A percentile compares a stretch with the other conserved stretches of the same genome.
Evolutionary conservation across 2,888 invertebrate species (phyloP).

Genomic region (Apocheima hispidaria): DNA sequence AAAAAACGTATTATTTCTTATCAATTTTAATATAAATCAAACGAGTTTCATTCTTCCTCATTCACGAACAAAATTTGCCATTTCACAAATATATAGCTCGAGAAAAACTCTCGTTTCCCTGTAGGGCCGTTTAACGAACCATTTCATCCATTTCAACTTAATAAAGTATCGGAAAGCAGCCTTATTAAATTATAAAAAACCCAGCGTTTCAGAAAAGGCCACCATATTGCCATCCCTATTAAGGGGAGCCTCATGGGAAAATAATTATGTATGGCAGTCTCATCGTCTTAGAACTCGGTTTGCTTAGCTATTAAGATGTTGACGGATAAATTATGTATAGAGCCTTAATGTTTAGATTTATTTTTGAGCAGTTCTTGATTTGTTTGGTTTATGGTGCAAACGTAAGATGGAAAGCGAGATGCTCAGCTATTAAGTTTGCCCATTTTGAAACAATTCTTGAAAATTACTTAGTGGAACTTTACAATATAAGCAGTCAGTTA

Average conservation of each 20-base stretch:
- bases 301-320: slow-evolving; percentile 75
- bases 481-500: too few species aligned
- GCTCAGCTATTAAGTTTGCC: too few species aligned
- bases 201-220: slow-evolving; percentile 36
- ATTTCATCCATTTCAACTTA: slow-evolving; percentile 76
- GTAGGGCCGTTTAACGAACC: slow-evolving; percentile 69
- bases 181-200: slow-evolving; percentile 75
- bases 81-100: slow-evolving; percentile 40
- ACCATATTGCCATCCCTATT: slow-evolving; percentile 56
- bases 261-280: slow-evolving; percentile 64
- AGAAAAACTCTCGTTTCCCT: slow-evolving; percentile 52
- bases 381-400: slow-evolving; percentile 41
- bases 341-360: slow-evolving; percentile 57
- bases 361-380: slow-evolving; percentile 61
- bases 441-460: too few species aligned
- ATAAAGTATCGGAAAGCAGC: slow-evolving; percentile 79
- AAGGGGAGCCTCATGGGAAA: slow-evolving; percentile 64
- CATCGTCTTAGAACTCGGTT: slow-evolving; percentile 70
- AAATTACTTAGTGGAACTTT: not conserved
- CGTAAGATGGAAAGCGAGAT: not conserved
- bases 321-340: slow-evolving; percentile 67
- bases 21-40: not conserved
- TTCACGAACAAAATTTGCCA: slow-evolving; percentile 36
- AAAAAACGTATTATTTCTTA: not conserved
- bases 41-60: slow-evolving; percentile 29